Conservation (phyloP, 1,140 invertebrate genomes). For the Meloidogyne hapla region DNA sequence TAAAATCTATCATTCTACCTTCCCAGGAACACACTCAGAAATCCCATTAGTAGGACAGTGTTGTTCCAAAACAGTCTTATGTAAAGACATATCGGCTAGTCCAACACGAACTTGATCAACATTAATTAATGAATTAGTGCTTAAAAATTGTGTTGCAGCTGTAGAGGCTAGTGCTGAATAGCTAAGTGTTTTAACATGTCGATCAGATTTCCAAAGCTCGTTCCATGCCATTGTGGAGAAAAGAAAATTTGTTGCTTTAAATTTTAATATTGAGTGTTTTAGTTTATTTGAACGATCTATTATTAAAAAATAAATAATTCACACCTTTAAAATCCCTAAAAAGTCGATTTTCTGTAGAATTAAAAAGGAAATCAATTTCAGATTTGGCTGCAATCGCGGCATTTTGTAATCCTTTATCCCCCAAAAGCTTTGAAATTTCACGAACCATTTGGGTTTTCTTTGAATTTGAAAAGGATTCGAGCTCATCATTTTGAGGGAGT, state of each 20-base stretch:
- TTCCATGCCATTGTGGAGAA: conserved; percentile 49
- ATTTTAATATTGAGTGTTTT: neutral
- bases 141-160: conserved; percentile 2
- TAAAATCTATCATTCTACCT: too few species aligned
- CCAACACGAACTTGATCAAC: conserved; percentile 22
- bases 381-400: conserved; percentile 41
- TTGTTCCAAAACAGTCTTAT: conserved; percentile 42
- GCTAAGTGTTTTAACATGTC: conserved; percentile 53
- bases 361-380: conserved; percentile 49
- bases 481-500: conserved; percentile 9
- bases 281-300: neutral
- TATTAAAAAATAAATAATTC: conserved; percentile 8
- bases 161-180: conserved; percentile 52
- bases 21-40: conserved; percentile 39
- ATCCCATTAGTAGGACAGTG: conserved; percentile 50
- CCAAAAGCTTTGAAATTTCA: conserved; percentile 28
- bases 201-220: conserved; percentile 46
- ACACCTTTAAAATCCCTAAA: conserved; percentile 42
- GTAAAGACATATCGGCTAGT: conserved; percentile 41
- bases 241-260: conserved; percentile 45
- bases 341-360: conserved; percentile 45
- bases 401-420: conserved; percentile 33
- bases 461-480: conserved; percentile 29
- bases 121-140: conserved; percentile 15
- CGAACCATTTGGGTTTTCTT: conserved; percentile 23